Evolutionary conservation across 2,888 invertebrate genomes (phyloP).

Genomic region (Bombylius discolor): DNA sequence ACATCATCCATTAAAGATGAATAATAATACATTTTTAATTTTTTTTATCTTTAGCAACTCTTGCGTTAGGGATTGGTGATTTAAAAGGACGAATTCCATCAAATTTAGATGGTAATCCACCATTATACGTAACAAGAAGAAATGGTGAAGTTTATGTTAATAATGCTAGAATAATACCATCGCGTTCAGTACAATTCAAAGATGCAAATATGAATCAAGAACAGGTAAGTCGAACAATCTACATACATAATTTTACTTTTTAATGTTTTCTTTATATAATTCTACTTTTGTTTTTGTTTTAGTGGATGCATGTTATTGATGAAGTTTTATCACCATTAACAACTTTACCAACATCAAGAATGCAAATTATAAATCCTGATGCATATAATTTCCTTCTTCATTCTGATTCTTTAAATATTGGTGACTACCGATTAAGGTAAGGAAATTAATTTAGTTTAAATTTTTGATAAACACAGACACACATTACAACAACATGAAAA

Average conservation of each 20-base stretch:
- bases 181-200: constrained; percentile 47
- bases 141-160: constrained; percentile 69
- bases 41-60: constrained; percentile 48
- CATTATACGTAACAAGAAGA: constrained; percentile 67
- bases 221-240: constrained; percentile 39
- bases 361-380: constrained; percentile 65
- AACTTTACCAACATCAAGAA: constrained; percentile 44
- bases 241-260: no score
- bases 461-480: no score
- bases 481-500: no score
- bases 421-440: constrained; percentile 59
- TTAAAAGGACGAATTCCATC: constrained; percentile 44
- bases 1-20: no score
- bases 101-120: constrained; percentile 72
- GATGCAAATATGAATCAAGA: constrained; percentile 47
- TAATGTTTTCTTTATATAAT: not conserved
- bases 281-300: not conserved
- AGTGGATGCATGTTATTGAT: constrained; percentile 81
- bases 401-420: constrained; percentile 62
- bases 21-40: not conserved
- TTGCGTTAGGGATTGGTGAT: constrained; percentile 57
- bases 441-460: not conserved
- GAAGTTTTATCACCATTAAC: constrained; percentile 71
- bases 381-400: constrained; percentile 67
- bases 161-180: constrained; percentile 65